A percentile compares a stretch with the other conserved stretches of the same genome.
Evolutionary conservation across 2,888 invertebrate genomes (phyloP).

Genomic region (Zaprionus obscuricornis): DNA sequence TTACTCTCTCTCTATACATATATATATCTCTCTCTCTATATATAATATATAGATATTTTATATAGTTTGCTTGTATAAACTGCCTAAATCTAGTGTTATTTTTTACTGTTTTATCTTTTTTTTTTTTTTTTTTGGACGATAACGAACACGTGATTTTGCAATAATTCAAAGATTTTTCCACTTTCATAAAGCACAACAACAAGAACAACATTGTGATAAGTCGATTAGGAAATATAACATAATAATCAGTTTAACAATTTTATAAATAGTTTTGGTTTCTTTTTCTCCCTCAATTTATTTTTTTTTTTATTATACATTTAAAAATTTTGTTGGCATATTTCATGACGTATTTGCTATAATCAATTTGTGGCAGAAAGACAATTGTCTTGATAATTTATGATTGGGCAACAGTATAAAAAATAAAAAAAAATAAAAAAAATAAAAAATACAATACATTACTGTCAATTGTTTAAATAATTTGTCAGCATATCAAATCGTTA

Average conservation of each 20-base stretch:
- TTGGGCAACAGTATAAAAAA: not conserved
- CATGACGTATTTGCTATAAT: conserved; percentile 41
- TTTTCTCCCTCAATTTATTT: too few relatives aligned
- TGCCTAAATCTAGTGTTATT: conserved; percentile 26
- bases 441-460: conserved; percentile 60
- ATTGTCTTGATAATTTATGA: conserved; percentile 59
- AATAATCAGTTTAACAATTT: conserved; percentile 7
- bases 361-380: too few relatives aligned
- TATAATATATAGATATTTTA: not conserved
- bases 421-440: not conserved
- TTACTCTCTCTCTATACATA: not conserved
- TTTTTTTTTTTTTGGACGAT: conserved; percentile 15
- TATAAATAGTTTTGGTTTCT: too few relatives aligned
- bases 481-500: conserved; percentile 16
- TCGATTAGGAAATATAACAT: conserved; percentile 19
- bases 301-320: conserved; percentile 1
- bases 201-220: conserved; percentile 24
- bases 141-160: conserved; percentile 41
- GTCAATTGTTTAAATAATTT: conserved; percentile 59
- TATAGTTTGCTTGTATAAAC: conserved; percentile 21
- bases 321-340: conserved; percentile 50
- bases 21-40: not conserved
- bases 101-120: conserved; percentile 6
- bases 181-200: too few relatives aligned
- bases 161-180: conserved; percentile 26